These are phyloP conservation scores for Drosophila bunnanda DNA, from an alignment of 2,888 invertebrate genomes.

Conservation along the genomic window DNA sequence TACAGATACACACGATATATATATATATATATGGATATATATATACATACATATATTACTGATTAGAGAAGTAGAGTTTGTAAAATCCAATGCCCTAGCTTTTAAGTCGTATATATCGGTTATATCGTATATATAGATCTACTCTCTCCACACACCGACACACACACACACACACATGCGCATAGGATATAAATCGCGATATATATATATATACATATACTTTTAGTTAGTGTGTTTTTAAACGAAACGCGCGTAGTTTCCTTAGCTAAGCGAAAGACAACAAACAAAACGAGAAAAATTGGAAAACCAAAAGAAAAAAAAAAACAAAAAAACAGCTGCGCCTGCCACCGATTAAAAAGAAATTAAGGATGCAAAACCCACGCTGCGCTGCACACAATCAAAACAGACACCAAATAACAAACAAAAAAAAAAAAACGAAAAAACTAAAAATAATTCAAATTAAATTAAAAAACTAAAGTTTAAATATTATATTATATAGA, in stretches of 20 bases:
- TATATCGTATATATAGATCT: constrained; percentile 34
- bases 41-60: constrained; percentile 26
- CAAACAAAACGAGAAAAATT: constrained; percentile 14
- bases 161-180: constrained; percentile 15
- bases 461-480: constrained; percentile 32
- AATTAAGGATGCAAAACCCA: constrained; percentile 30
- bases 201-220: constrained; percentile 40
- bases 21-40: constrained; percentile 23
- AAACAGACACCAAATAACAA: constrained; percentile 28
- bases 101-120: constrained; percentile 30
- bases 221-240: constrained; percentile 56
- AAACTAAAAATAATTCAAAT: constrained; percentile 35
- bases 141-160: constrained; percentile 13
- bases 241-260: constrained; percentile 46
- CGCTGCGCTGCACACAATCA: constrained; percentile 47
- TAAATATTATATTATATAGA: constrained; percentile 39
- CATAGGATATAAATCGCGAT: constrained; percentile 11
- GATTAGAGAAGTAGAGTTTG: constrained; percentile 31
- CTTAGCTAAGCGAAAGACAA: constrained; percentile 37
- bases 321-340: constrained; percentile 24
- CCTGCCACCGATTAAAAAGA: constrained; percentile 40
- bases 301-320: constrained; percentile 18
- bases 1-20: constrained; percentile 17
- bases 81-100: constrained; percentile 35
- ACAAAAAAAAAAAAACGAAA: constrained; percentile 1